A percentile compares a stretch with the other conserved stretches of the same genome.
These are phyloP conservation scores for Dasypogon diadema DNA, from an alignment of 2,888 invertebrate species.

Conservation along the genomic window DNA sequence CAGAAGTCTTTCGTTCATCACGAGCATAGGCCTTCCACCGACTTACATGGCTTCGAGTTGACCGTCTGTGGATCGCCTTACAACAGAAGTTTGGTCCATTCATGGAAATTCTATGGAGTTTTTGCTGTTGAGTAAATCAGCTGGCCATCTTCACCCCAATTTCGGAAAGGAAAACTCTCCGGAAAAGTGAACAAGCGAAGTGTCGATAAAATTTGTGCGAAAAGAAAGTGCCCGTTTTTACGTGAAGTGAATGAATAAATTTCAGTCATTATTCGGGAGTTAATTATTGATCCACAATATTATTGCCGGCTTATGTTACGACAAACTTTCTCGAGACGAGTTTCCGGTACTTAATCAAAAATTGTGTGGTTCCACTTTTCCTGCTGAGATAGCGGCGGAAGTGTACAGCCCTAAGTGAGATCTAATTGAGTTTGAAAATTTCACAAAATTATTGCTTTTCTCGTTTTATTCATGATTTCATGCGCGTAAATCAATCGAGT, in stretches of 20 bases:
- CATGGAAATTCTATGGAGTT: not conserved
- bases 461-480: not conserved
- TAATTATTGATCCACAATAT: conserved; percentile 17
- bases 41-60: not conserved
- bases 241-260: conserved; percentile 34
- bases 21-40: not conserved
- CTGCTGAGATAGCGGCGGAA: not conserved
- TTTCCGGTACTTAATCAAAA: conserved; percentile 9
- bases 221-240: not conserved
- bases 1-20: not conserved
- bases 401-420: conserved; percentile 22
- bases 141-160: too few relatives aligned
- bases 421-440: conserved; percentile 34
- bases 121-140: not conserved
- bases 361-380: not conserved
- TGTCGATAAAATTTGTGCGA: not conserved
- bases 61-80: too few relatives aligned
- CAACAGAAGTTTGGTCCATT: too few relatives aligned
- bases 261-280: conserved; percentile 18
- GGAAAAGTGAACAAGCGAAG: not conserved
- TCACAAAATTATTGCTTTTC: not conserved
- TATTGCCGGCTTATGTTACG: not conserved
- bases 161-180: not conserved
- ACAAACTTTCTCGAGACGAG: not conserved
- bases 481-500: not conserved